phyloP scores from a whole-genome alignment of 2,113 vertebrate genomes.

The Eupsittula cactorum region DNA sequence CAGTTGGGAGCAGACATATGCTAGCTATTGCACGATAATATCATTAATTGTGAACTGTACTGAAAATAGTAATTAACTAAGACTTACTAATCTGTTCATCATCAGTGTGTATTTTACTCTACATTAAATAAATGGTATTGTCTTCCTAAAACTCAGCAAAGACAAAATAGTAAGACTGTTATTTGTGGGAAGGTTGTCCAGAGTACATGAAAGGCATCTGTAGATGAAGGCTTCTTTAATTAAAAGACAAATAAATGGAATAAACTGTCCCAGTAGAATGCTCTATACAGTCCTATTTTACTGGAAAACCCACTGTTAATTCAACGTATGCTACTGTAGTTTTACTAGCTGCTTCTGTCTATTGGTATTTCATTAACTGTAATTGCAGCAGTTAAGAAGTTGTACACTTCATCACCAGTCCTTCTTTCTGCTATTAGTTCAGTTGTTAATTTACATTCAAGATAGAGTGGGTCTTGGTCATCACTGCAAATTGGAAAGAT shows the following conservation, averaged over 20 bases:
- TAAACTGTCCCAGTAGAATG: background rate
- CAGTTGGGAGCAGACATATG: background rate
- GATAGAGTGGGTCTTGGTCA: background rate
- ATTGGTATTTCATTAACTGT: background rate
- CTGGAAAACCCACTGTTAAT: background rate
- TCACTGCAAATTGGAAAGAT: background rate
- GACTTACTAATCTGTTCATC: constrained; percentile 31
- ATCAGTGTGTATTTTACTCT: constrained; percentile 28
- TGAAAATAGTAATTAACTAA: constrained; percentile 53
- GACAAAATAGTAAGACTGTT: background rate
- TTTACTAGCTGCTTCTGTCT: background rate
- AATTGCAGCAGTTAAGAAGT: background rate
- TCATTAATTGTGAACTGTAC: constrained; percentile 37
- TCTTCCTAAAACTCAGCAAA: constrained; percentile 28
- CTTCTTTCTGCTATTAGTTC: background rate
- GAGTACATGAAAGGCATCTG: background rate
- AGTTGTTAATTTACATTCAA: background rate
- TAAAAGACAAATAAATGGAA: background rate
- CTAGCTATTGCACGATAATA: background rate
- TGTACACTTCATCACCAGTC: background rate
- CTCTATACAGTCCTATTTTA: background rate
- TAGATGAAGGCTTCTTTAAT: background rate
- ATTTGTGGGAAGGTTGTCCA: background rate
- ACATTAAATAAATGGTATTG: constrained; percentile 24
- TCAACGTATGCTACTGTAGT: background rate